phyloP scores from a whole-genome alignment of 2,888 invertebrate species.

The Selenia dentaria region DNA sequence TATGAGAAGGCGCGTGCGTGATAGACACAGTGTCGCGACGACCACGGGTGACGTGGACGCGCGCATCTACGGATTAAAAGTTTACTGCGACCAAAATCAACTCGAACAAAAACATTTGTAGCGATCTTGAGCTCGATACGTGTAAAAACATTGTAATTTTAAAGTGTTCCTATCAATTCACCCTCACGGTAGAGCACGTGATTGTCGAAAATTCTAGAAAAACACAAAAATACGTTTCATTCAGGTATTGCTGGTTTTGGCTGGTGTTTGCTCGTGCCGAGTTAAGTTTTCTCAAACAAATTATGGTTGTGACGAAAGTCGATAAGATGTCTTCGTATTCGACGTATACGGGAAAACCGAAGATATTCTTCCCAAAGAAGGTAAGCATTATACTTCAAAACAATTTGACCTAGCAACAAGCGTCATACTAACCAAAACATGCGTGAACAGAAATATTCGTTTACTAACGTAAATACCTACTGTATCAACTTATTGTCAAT shows the following conservation, averaged over 20 bases:
- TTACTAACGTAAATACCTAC: neutral
- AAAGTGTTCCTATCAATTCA: constrained; percentile 58
- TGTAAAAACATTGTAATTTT: constrained; percentile 54
- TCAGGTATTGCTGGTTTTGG: constrained; percentile 51
- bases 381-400: constrained; percentile 49
- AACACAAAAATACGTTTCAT: constrained; percentile 50
- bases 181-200: constrained; percentile 61
- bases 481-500: constrained; percentile 2
- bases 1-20: constrained; percentile 41
- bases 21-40: constrained; percentile 51
- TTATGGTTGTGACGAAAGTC: constrained; percentile 81
- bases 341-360: constrained; percentile 80
- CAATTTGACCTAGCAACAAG: constrained; percentile 23
- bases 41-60: constrained; percentile 73
- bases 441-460: constrained; percentile 16
- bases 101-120: constrained; percentile 67
- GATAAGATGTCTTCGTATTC: constrained; percentile 82
- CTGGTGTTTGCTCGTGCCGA: constrained; percentile 63
- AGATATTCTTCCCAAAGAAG: constrained; percentile 82
- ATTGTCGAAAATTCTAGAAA: constrained; percentile 76
- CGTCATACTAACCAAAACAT: constrained; percentile 9
- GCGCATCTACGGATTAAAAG: constrained; percentile 70
- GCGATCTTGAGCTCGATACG: constrained; percentile 56
- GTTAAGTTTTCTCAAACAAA: constrained; percentile 68
- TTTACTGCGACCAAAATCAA: constrained; percentile 74